Evolutionary conservation across 2,113 vertebrate genomes (phyloP), one percentile per base, ranked within the genome.

Genomic region (Onychorhynchus coronatus): DNA sequence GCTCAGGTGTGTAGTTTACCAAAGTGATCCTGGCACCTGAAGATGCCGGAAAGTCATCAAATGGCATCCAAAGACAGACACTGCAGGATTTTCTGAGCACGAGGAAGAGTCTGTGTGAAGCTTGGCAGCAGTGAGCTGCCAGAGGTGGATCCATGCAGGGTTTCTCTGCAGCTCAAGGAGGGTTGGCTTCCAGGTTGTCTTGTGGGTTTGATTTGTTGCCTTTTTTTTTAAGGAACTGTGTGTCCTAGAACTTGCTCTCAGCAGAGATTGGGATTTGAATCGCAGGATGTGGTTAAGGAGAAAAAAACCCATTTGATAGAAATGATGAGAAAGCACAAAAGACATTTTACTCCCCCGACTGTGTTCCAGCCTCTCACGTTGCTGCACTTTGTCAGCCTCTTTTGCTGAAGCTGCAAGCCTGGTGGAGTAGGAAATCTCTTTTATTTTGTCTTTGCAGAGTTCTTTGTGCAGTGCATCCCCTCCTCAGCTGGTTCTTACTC

Each of bases 231-330:
- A 76, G 78, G 73, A 93, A 62, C 91, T 58, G 35, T 37, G 42
- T 84, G 52, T 74, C 80, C 85, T 93, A 62, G 81, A 77, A 86
- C 86, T 90, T 52, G 19, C 56, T 93, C 61, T 61, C 76, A 11
- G 44, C 84, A 63, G 88, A 91, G 76, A 18, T 1, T 79, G 87
- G 49, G 88, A 76, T 94, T 75, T 88, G 86, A 95, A 63, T 88
- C 93, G 82, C 78, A 91, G 81, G 83, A 91, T 85, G 82, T 63
- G 74, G 94, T 62, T 94, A 91, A 90, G 46, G 71, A 79, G 73
- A 11, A 59, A 77, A 91, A 81, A 84, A 67, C 10, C 46, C 25
- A 30, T 80, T 91, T 68, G 65, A 55, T 56, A 65, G 89, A 63
- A 94, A 55, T 41, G 46, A 81, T 93, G 85, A 86, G 85, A 85